Base-by-base conservation (phyloP, 2,888 invertebrate species). In the Cataglyphis albicans region DNA sequence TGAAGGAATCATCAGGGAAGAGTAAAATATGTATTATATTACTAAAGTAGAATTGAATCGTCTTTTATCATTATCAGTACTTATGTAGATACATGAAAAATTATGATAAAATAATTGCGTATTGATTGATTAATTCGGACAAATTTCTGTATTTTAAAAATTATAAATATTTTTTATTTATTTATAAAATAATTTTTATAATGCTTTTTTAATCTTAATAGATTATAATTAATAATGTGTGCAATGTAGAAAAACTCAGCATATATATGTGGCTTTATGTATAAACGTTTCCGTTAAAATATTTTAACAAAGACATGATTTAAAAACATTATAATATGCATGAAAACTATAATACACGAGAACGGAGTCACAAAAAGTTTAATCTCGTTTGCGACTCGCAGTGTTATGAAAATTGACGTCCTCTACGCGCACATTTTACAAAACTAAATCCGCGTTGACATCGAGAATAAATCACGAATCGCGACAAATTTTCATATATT, bases 391-490 rank as follows among this genome's bases (percentile, higher is more conserved):
- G 74, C 35, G 21, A 59, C 59, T 80, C 48, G 18, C 35, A 74
- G 25, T 44, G 25, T 44, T 25, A 44, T 44, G 35, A 80, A 48
- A 80, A 64, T 80, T 44, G 59, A 52, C 29, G 29, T 29, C n/a
- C 32, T 10, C 15, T 32, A 21, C 21, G 63, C 48, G 63, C 15
- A 21, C 59, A 44, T 21, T 74, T 44, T 44, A 35, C 75, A 59
- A n/a, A 57, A 41, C 15, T 55, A 76, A 76, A 76, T 76, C 76
- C 59, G 44, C 7, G 25, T n/a, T 10, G 75, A 15, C 38, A n/a
- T 35, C 32, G 57, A 32, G 29, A 73, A 80, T 80, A 74, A 80
- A 80, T 80, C 78, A 80, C 35, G 4, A 59, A 59, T 80, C 18
- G 44, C 25, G 74, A 80, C 44, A 74, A 78, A 74, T 73, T 80